Base-by-base conservation (phyloP, 2,888 invertebrate species). In the Thecocarcelia acutangulata region DNA sequence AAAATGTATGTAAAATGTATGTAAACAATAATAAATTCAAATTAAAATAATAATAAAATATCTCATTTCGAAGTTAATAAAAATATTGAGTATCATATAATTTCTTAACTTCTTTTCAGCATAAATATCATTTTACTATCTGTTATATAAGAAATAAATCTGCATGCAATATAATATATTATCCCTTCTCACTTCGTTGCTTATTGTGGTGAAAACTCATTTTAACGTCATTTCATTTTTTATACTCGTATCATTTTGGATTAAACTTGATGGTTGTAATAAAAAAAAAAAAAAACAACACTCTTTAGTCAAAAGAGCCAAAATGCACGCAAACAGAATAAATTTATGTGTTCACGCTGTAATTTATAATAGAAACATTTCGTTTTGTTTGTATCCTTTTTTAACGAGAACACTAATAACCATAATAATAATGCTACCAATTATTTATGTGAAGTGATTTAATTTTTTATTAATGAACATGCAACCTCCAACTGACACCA, bases 401-500 rank as follows among this genome's bases (percentile, higher is more conserved):
- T 33, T 48, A 58, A 46, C 28, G 37, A 40, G 11, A 2, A 21
- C 46, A 58, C 56, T 46, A 46, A 69, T 44, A 56, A 42, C 24
- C 11, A 17, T 52, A 44, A 68, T 54, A 54, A 54, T 54, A 68
- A 68, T 48, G 68, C 54, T 44, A 19, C 56, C 54, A 68, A 69
- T 69, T 69, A 33, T 33, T 33, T 33, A 56, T 56, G 19, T 19
- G 56, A 28, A 69, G 46, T 69, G 69, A 69, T 69, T 69, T 69
- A 69, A 69, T 69, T 69, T 58, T 21, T 58, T 56, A 69, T 69
- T 58, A 69, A 69, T 69, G 56, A 69, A 69, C 69, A 69, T 69
- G 46, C 58, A 58, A 58, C 37, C 37, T 40, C 37, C 40, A 64
- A 21, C 50, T 19, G 40, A 11, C 37, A 64, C 21, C 33, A 9